phyloP scores from a whole-genome alignment of 1,140 invertebrate genomes.

The Varroa destructor region DNA sequence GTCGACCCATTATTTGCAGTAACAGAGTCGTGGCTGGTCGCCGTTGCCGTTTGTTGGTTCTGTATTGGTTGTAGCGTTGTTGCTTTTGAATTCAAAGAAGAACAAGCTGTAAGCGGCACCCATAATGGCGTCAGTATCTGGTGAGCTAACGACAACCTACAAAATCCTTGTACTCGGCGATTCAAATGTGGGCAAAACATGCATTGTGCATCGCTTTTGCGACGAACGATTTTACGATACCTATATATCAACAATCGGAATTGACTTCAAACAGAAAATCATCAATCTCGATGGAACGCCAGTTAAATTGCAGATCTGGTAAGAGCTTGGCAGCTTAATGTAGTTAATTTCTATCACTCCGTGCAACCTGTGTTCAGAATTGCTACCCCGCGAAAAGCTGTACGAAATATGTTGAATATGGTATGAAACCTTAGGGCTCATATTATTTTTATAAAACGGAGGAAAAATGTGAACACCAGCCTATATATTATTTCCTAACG shows the following conservation, averaged over 20 bases:
- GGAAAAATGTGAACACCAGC: no score
- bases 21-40: no score
- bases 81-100: no score
- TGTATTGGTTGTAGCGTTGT: no score
- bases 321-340: constrained; percentile 39
- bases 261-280: constrained; percentile 81
- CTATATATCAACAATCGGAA: constrained; percentile 83
- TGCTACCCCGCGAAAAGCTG: constrained; percentile 6
- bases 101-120: not conserved
- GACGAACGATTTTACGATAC: constrained; percentile 78
- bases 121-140: constrained; percentile 15
- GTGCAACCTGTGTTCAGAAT: not conserved
- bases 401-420: constrained; percentile 16
- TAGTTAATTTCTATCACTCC: not conserved
- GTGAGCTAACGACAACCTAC: constrained; percentile 63
- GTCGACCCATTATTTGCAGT: no score
- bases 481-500: no score
- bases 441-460: no score
- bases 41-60: no score
- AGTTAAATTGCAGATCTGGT: constrained; percentile 78
- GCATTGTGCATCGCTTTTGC: constrained; percentile 75
- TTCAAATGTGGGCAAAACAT: constrained; percentile 81
- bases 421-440: constrained; percentile 28
- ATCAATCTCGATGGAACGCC: constrained; percentile 68
- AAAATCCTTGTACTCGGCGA: constrained; percentile 74